These are phyloP conservation scores for Orthosia gracilis DNA, from an alignment of 2,888 invertebrate genomes.

Conservation along the genomic window DNA sequence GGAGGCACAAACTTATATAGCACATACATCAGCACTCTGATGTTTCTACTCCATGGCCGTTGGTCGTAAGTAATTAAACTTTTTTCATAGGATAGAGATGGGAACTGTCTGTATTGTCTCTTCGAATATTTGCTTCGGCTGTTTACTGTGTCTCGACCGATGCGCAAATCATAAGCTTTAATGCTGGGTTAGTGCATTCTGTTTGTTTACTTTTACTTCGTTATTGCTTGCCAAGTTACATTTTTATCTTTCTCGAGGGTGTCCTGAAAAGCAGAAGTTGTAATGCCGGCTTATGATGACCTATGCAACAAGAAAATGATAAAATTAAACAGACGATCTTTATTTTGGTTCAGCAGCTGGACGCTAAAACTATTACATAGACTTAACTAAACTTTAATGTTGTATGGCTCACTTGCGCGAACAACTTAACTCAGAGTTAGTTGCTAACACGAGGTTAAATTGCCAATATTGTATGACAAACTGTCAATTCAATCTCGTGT, in stretches of 20 bases:
- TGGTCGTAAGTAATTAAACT: conserved; percentile 51
- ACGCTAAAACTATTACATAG: too few species aligned
- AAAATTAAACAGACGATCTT: too few species aligned
- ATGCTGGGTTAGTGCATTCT: neutral
- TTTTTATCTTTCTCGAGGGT: neutral
- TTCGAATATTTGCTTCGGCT: conserved; percentile 39
- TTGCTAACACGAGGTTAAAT: too few species aligned
- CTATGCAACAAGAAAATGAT: too few species aligned
- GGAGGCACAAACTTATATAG: neutral
- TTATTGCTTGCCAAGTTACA: neutral
- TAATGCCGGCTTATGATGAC: neutral
- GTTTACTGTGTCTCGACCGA: conserved; percentile 46
- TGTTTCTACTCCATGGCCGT: neutral
- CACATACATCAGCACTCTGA: neutral
- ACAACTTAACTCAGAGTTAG: too few species aligned
- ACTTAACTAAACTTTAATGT: too few species aligned
- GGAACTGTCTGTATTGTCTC: conserved; percentile 24
- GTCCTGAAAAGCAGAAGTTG: neutral
- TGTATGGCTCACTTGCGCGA: too few species aligned
- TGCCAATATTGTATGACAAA: too few species aligned
- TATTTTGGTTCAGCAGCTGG: too few species aligned
- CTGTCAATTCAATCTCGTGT: too few species aligned
- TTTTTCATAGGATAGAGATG: conserved; percentile 42
- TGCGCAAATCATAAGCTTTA: conserved; percentile 18
- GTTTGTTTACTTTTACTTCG: neutral